phyloP scores from a whole-genome alignment of 2,113 vertebrate species.

The Pachycephala philippinensis region DNA sequence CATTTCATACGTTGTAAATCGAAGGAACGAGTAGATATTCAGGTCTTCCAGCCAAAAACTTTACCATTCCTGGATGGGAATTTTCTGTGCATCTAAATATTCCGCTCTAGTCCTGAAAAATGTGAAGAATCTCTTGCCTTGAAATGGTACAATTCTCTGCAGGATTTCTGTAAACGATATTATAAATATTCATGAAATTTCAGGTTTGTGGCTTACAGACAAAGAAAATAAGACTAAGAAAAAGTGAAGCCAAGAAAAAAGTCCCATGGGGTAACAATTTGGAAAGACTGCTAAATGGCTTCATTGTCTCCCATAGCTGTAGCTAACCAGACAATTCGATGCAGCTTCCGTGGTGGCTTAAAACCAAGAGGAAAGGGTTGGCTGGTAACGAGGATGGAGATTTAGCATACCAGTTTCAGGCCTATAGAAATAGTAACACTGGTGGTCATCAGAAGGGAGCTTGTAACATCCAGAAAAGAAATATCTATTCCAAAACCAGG shows the following conservation, averaged over 20 bases:
- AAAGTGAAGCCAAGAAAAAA: not conserved
- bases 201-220: not conserved
- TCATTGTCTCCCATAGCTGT: not conserved
- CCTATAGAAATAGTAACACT: not conserved
- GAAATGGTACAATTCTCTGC: not conserved
- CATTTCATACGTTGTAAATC: not conserved
- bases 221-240: not conserved
- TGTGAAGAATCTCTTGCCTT: not conserved
- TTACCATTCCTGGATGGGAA: not conserved
- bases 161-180: fast-evolving
- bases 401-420: not conserved
- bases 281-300: not conserved
- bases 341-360: not conserved
- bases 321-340: not conserved
- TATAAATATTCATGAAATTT: not conserved
- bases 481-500: not conserved
- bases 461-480: not conserved
- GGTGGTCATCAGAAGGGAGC: not conserved
- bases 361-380: not conserved
- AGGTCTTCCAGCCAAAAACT: not conserved
- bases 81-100: not conserved
- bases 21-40: not conserved
- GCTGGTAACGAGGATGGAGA: not conserved
- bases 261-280: not conserved
- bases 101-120: not conserved